phyloP scores from a whole-genome alignment of 2,888 invertebrate species.

The Penaeus monodon region DNA sequence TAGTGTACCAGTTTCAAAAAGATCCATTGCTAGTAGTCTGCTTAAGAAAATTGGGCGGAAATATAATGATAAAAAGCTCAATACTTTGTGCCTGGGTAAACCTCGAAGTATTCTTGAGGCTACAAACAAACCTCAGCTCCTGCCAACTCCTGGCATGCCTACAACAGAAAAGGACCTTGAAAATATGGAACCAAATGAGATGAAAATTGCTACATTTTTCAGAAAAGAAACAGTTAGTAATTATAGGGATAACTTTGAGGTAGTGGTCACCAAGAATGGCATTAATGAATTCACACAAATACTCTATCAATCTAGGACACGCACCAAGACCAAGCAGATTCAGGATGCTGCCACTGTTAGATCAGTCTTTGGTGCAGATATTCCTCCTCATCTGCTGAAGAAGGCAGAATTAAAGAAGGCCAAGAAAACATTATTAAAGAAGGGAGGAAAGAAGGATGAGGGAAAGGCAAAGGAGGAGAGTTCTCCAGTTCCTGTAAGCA shows the following conservation, averaged over 20 bases:
- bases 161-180: constrained; percentile 54
- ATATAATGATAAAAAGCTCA: constrained; percentile 51
- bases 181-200: constrained; percentile 53
- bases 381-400: constrained; percentile 54
- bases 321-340: constrained; percentile 57
- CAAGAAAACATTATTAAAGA: constrained; percentile 34
- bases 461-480: constrained; percentile 23
- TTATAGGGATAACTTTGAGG: constrained; percentile 57
- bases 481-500: constrained; percentile 29
- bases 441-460: constrained; percentile 40
- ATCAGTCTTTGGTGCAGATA: constrained; percentile 59
- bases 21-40: constrained; percentile 57
- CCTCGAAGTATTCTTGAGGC: constrained; percentile 49
- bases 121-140: constrained; percentile 58
- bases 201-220: constrained; percentile 53
- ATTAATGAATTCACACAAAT: constrained; percentile 60
- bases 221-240: constrained; percentile 62
- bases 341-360: constrained; percentile 62
- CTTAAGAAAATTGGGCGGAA: constrained; percentile 61
- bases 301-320: constrained; percentile 57
- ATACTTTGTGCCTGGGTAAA: constrained; percentile 50
- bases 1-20: constrained; percentile 59
- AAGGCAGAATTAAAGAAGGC: constrained; percentile 44
- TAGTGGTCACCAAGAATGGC: constrained; percentile 55
- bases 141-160: constrained; percentile 62